These are phyloP conservation scores for Tanytarsus gracilentus DNA, from an alignment of 2,888 invertebrate species.

Conservation along the genomic window DNA sequence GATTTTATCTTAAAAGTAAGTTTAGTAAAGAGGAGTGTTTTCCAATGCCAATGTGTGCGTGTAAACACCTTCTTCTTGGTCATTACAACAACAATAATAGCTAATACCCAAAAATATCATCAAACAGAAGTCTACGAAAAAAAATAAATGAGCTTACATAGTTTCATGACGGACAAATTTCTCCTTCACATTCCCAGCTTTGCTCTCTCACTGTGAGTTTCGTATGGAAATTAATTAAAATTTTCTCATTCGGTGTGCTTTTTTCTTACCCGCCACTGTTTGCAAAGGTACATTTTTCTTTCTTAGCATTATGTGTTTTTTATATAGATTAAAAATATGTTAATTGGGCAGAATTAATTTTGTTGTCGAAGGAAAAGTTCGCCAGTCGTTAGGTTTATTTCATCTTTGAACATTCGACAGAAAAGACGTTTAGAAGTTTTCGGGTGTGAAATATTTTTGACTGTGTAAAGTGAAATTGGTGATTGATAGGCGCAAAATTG, in stretches of 20 bases:
- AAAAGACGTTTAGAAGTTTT: slow-evolving; percentile 7
- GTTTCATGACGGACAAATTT: slow-evolving; percentile 11
- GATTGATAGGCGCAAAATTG: too few relatives aligned
- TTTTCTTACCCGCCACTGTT: background rate
- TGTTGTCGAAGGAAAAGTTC: slow-evolving; percentile 24
- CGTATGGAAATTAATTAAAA: slow-evolving; percentile 24
- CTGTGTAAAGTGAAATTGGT: background rate
- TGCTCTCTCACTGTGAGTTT: slow-evolving; percentile 13
- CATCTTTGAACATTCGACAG: slow-evolving; percentile 16
- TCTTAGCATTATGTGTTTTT: slow-evolving; percentile 15
- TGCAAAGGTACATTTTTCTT: slow-evolving; percentile 2
- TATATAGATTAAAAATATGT: slow-evolving; percentile 24
- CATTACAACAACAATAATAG: background rate
- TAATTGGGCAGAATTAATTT: slow-evolving; percentile 28
- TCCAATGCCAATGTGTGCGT: too few relatives aligned
- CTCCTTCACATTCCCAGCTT: too few relatives aligned
- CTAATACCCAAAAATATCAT: slow-evolving; percentile 5
- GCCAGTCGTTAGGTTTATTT: slow-evolving; percentile 10
- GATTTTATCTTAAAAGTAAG: too few relatives aligned
- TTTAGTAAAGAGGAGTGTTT: too few relatives aligned
- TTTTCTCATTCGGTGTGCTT: background rate
- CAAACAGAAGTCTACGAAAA: background rate
- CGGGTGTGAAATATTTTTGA: background rate
- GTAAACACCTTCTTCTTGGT: background rate
- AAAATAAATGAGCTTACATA: background rate